Evolutionary conservation across 2,797 vertebrate genomes (phyloP), one percentile per base, ranked within the genome.

Genomic region (Gambusia yucatana): DNA sequence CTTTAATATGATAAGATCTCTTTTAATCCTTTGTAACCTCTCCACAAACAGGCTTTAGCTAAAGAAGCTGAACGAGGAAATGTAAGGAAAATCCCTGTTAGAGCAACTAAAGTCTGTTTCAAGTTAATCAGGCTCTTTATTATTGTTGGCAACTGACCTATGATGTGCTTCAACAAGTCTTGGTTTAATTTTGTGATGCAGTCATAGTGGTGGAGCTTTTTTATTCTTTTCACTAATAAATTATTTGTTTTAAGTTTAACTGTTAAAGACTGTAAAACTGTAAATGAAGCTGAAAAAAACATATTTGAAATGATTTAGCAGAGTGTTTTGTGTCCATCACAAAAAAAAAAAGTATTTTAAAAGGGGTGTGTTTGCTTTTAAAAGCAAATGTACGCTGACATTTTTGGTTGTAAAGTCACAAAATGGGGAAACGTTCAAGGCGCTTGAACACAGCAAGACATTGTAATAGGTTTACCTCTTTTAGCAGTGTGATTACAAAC

Each of bases 401-500:
- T 65, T 65, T 65, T 3, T 39, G 30, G 17, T 39, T 65, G 33
- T 65, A 39, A 65, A 22, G 36, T 65, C 7, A 39, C 36, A 65
- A 65, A 65, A 65, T 61, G 30, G 14, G 59, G 20, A 65, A 65
- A 63, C 6, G 33, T 33, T 63, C 4, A 30, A 59, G 28, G 28
- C 3, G 17, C 17, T 8, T 39, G 33, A 39, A 65, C 36, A 39
- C 33, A 22, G 36, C 61, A 65, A 39, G 33, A 36, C 41, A 69
- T 30, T 44, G 81, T 91, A 85, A 92, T 88, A 91, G 84, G 83
- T 82, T 59, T 28, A 73, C 72, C 76, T 75, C 75, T 55, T 44
- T 83, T 52, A 77, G 79, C 77, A 44, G 85, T 82, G 77, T 94
- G 90, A 94, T 92, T 91, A 85, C 87, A 89, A 93, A 92, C 93